These are phyloP conservation scores for Anagrus nilaparvatae DNA, from an alignment of 1,140 invertebrate species.

Conservation along the genomic window DNA sequence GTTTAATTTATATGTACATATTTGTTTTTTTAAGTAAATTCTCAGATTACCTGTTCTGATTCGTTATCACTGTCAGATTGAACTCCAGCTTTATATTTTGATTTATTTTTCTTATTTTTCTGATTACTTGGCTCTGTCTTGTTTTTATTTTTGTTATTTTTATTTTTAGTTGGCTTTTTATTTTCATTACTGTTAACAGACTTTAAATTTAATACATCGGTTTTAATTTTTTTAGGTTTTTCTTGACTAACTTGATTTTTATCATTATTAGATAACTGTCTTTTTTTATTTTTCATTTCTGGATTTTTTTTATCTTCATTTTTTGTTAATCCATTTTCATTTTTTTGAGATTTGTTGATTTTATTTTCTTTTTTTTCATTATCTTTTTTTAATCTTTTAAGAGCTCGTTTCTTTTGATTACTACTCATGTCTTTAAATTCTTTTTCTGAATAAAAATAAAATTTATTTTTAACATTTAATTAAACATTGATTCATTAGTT, in stretches of 20 bases:
- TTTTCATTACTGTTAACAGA: no score
- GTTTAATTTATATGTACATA: constrained; percentile 6
- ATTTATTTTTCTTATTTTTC: no score
- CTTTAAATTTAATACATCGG: no score
- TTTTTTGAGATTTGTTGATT: background rate
- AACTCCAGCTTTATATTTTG: no score
- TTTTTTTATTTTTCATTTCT: background rate
- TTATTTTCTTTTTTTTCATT: constrained; percentile 2
- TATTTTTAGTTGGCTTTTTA: no score
- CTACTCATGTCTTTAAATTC: constrained; percentile 21
- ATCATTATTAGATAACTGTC: background rate
- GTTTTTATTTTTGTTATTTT: no score
- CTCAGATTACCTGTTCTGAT: constrained; percentile 15
- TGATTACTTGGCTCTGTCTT: no score
- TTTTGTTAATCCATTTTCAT: constrained; percentile 16
- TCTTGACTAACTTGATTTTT: background rate
- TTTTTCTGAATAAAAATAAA: constrained; percentile 28
- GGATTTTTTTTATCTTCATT: background rate
- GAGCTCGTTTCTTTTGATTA: background rate
- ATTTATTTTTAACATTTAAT: constrained; percentile 9
- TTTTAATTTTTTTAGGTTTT: constrained; percentile 11
- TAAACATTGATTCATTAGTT: constrained; percentile 10
- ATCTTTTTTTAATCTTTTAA: background rate
- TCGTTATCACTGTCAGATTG: constrained; percentile 19
- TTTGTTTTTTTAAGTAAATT: constrained; percentile 1